Evolutionary conservation across 2,797 vertebrate species (phyloP).

Genomic region (Sebastes iracundus): DNA sequence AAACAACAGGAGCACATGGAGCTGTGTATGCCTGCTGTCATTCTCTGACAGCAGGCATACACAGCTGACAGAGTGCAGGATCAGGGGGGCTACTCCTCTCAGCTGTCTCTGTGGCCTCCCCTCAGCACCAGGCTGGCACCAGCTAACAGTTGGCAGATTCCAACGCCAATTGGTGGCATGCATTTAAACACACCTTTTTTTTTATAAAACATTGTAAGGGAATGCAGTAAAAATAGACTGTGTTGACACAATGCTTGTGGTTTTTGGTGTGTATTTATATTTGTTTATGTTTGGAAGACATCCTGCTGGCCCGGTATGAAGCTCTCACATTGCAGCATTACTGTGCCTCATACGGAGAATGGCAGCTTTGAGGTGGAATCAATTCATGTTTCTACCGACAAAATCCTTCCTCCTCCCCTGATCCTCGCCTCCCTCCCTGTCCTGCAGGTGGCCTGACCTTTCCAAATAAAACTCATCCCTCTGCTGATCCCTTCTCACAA

Average conservation of each 20-base stretch:
- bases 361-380: conserved; percentile 30
- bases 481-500: conserved; percentile 24
- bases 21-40: conserved; percentile 40
- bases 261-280: conserved; percentile 16
- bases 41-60: conserved; percentile 40
- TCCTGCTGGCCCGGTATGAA: conserved; percentile 3
- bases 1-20: conserved; percentile 45
- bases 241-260: not conserved
- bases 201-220: not conserved
- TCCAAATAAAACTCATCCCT: conserved; percentile 39
- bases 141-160: conserved; percentile 46
- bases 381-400: not conserved
- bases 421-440: conserved; percentile 3
- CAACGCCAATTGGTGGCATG: conserved; percentile 25
- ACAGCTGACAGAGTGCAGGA: conserved; percentile 45
- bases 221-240: conserved; percentile 12
- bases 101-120: conserved; percentile 45
- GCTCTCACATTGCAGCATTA: not conserved
- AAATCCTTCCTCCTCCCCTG: not conserved
- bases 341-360: conserved; percentile 20
- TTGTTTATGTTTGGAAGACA: conserved; percentile 15
- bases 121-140: conserved; percentile 35
- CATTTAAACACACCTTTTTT: conserved; percentile 31
- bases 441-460: conserved; percentile 42
- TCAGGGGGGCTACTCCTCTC: conserved; percentile 49